These are phyloP conservation scores for Callyntrura guangdongensis DNA, from an alignment of 2,888 invertebrate species.

Conservation along the genomic window DNA sequence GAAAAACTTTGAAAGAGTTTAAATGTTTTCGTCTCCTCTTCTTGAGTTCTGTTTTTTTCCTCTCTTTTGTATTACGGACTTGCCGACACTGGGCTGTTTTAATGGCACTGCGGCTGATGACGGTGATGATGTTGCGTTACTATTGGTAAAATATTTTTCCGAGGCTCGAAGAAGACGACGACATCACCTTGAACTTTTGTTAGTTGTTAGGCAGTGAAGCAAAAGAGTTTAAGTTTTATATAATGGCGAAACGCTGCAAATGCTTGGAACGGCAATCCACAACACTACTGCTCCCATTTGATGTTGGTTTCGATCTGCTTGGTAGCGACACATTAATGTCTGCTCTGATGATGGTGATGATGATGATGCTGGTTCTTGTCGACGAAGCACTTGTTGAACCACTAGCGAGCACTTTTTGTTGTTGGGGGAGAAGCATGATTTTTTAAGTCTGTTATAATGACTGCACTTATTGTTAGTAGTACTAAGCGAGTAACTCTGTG, in stretches of 20 bases:
- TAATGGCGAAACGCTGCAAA: slow-evolving; percentile 46
- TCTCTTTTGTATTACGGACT: not conserved
- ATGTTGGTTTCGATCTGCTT: slow-evolving; percentile 5
- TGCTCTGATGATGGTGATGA: no score
- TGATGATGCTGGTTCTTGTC: not conserved
- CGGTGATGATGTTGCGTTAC: not conserved
- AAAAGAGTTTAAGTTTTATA: slow-evolving; percentile 65
- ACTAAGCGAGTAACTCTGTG: not conserved
- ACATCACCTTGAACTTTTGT: slow-evolving; percentile 56
- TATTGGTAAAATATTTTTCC: slow-evolving; percentile 2
- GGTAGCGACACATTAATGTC: slow-evolving; percentile 7
- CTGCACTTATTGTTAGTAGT: not conserved
- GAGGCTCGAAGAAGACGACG: not conserved
- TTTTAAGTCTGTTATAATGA: not conserved
- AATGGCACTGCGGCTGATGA: not conserved
- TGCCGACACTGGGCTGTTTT: not conserved
- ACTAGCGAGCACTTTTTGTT: no score
- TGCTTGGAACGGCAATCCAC: slow-evolving; percentile 50
- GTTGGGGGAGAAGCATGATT: slow-evolving; percentile 45
- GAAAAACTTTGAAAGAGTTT: no score
- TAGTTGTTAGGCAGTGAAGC: not conserved
- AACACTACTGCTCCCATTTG: slow-evolving; percentile 2
- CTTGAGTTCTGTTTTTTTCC: not conserved
- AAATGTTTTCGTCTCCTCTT: not conserved
- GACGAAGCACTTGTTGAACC: slow-evolving; percentile 32